phyloP scores from a whole-genome alignment of 2,113 vertebrate species.

The Nematolebias whitei region DNA sequence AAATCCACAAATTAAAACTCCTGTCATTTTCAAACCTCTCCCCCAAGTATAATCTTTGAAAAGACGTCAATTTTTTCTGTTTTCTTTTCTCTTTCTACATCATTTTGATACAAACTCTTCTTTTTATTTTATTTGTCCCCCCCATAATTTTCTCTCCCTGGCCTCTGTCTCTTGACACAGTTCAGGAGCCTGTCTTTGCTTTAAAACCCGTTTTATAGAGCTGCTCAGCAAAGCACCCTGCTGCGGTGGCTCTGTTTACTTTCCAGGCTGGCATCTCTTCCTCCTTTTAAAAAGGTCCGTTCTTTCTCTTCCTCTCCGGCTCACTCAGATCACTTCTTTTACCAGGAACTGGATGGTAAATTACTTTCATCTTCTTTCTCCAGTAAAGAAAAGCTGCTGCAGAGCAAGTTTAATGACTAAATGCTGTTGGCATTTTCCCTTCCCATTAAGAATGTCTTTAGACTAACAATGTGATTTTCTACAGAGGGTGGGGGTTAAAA shows the following conservation, averaged over 20 bases:
- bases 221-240: constrained; percentile 44
- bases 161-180: constrained; percentile 27
- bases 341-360: constrained; percentile 34
- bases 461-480: constrained; percentile 9
- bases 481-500: too few species aligned
- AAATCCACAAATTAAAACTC: constrained; percentile 13
- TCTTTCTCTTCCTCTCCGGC: constrained; percentile 10
- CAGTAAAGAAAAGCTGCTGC: constrained; percentile 39
- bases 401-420: constrained; percentile 15
- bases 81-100: background rate
- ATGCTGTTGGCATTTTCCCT: background rate
- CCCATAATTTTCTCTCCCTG: constrained; percentile 18
- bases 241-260: constrained; percentile 37
- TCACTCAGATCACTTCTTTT: constrained; percentile 29
- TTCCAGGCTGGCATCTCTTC: constrained; percentile 32
- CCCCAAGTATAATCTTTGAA: constrained; percentile 4
- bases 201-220: constrained; percentile 48
- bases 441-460: constrained; percentile 4
- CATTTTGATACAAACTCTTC: too few species aligned
- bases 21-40: constrained; percentile 8
- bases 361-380: constrained; percentile 49
- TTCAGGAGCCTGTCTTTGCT: constrained; percentile 30
- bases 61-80: background rate
- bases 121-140: constrained; percentile 24
- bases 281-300: constrained; percentile 19